Conservation (phyloP, 2,888 invertebrate genomes). For the Drosophila kambysellisi region DNA sequence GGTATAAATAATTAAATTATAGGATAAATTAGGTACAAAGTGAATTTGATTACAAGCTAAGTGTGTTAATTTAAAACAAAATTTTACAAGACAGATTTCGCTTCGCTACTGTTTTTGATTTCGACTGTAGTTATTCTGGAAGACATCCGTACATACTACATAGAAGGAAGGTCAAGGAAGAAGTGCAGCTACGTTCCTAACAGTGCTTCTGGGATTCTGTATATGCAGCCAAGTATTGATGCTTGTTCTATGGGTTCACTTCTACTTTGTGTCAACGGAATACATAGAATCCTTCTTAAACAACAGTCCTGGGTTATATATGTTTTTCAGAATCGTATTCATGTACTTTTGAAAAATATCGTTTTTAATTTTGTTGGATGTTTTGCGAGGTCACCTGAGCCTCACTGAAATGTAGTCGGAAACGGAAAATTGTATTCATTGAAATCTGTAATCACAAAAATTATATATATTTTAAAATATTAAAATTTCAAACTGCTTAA, state of each 20-base stretch:
- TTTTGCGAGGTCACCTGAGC: background rate
- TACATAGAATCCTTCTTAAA: too few species aligned
- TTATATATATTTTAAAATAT: background rate
- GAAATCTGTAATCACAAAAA: background rate
- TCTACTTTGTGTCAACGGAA: background rate
- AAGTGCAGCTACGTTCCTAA: background rate
- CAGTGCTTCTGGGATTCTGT: background rate
- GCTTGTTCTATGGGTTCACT: background rate
- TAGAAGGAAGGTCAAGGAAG: background rate
- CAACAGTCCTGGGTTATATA: background rate
- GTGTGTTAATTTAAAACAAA: too few species aligned
- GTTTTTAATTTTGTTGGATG: background rate
- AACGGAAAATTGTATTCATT: background rate
- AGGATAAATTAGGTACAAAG: background rate
- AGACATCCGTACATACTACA: background rate
- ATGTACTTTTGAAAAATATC: background rate
- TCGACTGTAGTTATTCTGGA: background rate
- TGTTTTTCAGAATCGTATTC: background rate
- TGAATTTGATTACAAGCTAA: too few species aligned
- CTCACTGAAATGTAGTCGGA: background rate
- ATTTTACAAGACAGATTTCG: background rate
- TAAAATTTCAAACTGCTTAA: background rate
- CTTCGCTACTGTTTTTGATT: background rate
- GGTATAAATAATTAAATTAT: background rate
- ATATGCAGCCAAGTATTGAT: background rate